A percentile compares a stretch with the other conserved stretches of the same genome.
Evolutionary conservation across 2,888 invertebrate species (phyloP).

Genomic region (Tetanocera ferruginea): DNA sequence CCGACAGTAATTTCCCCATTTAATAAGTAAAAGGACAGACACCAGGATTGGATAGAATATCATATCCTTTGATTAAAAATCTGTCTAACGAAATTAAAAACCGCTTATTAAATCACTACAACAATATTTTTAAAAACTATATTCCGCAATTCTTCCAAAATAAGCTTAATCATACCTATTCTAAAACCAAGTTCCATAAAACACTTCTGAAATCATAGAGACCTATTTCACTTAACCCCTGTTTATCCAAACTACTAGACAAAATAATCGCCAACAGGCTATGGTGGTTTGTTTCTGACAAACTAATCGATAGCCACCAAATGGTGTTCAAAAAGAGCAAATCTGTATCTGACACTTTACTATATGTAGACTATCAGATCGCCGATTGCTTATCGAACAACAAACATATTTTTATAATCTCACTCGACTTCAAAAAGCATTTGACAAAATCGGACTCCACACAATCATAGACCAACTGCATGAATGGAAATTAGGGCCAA

Average conservation of each 20-base stretch:
- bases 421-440: constrained; percentile 26
- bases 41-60: no score
- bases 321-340: constrained; percentile 24
- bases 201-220: constrained; percentile 41
- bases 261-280: not conserved
- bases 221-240: constrained; percentile 45
- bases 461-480: constrained; percentile 11
- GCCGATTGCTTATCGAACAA: not conserved
- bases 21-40: no score
- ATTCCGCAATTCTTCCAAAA: constrained; percentile 41
- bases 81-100: not conserved
- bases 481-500: constrained; percentile 34
- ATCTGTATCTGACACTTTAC: not conserved
- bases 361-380: not conserved
- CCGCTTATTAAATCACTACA: not conserved
- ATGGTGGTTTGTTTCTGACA: not conserved
- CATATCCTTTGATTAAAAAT: no score
- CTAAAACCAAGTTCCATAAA: constrained; percentile 42
- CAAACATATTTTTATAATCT: constrained; percentile 13
- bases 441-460: constrained; percentile 26
- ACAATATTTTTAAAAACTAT: constrained; percentile 31
- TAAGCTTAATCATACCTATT: constrained; percentile 28
- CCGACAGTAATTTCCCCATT: not conserved
- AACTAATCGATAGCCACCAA: constrained; percentile 11
- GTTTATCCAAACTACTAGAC: constrained; percentile 4